Base-by-base conservation (phyloP, 1,140 invertebrate genomes). In the Pogonomyrmex californicus region DNA sequence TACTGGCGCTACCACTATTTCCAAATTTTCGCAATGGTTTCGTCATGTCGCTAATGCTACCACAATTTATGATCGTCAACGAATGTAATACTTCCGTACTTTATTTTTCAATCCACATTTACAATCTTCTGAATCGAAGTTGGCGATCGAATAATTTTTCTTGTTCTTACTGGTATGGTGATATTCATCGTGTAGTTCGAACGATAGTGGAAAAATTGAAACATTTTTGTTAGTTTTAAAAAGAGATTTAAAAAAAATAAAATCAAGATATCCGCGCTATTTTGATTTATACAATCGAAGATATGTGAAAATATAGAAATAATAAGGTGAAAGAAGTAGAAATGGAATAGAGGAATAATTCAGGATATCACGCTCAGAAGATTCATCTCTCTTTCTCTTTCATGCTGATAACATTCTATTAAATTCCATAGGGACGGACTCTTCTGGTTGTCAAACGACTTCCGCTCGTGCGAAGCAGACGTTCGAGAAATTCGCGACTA, bases 11-110 rank as follows among this genome's bases (percentile, higher is more conserved):
- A 38, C 76, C 47, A 47, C 17, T 73, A 85, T 75, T 90, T 85
- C 73, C 68, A 90, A 86, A 86, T 86, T 82, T 82, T 68, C 86
- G n/a, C 78, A 12, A 62, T n/a, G 30, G 68, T 49, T 33, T 54
- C 49, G 65, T 49, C 73, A 60, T n/a, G 68, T 83, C 47, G 60
- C 17, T 82, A 17, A 47, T 38, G 47, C 54, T 58, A 1, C 51
- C 23, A 17, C 30, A 49, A 73, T 30, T 75, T 60, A 75, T n/a
- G 41, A n/a, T 47, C 79, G 47, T 17, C n/a, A 70, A 56, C 38
- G 23, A 17, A 47, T 33, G 14, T 81, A 41, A 60, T 30, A 60
- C 56, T 60, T 47, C 5, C 54, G 66, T 60, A 38, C 1, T 12
- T 76, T 56, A 23, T 54, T 12, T 36, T 23, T 0, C 0, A 23